Base-by-base conservation (phyloP, 2,113 vertebrate species). In the Vicugna pacos region DNA sequence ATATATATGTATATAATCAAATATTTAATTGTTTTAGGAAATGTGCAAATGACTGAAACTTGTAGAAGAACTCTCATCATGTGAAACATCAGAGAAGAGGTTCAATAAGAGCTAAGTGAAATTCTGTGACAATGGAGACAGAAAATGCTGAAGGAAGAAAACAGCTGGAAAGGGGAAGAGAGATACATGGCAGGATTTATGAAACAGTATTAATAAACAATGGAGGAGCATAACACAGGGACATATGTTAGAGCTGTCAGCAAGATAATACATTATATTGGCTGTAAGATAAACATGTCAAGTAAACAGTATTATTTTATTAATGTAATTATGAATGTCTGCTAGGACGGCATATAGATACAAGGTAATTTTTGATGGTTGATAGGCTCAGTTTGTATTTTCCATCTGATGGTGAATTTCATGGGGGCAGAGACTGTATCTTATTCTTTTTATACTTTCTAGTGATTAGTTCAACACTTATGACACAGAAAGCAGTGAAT, bases 1-100 rank as follows among this genome's bases (percentile, higher is more conserved):
- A 2, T 50, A 9, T 17, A 28, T 22, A 30, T 9, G 22, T 32
- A n/a, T 46, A 87, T 54, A 82, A 83, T 24, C 7, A 70, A 79
- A 93, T 65, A 15, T 79, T 96, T 79, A 69, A 67, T 17, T 87
- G 19, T 81, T 96, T 89, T 35, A 62, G 62, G 26, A 96, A 38
- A 73, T 52, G 3, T 67, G 58, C 19, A 88, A 81, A 79, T 65
- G 62, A 5, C 20, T 73, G 72, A 58, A 77, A 9, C 48, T 62
- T 85, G 48, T 65, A 46, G 56, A 87, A 96, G 42, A 75, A 62
- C 20, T 76, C 85, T 54, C 76, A 46, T 24, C 62, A 72, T 3
- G 6, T 70, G 5, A 79, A 91, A 75, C 10, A 52, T 32, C 24
- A 70, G 85, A 77, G 52, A 50, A 95, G 12, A 79, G 30, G 69